These are phyloP conservation scores for Cirrhinus mrigala DNA, from an alignment of 2,797 vertebrate genomes.

Conservation along the genomic window DNA sequence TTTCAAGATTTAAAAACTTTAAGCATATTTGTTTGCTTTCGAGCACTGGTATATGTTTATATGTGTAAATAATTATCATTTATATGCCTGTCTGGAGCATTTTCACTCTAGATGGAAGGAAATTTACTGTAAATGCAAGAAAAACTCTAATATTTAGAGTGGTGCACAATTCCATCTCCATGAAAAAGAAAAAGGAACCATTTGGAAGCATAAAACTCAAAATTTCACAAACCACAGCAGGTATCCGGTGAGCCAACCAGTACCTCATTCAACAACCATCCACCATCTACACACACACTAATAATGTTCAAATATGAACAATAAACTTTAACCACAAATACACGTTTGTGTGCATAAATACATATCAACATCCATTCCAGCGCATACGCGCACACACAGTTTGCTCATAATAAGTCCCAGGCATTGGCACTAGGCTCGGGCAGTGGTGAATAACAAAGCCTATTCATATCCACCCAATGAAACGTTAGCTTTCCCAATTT, in stretches of 20 bases:
- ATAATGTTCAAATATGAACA: constrained; percentile 43
- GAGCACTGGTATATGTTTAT: not conserved
- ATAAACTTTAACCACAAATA: constrained; percentile 54
- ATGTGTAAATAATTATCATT: not conserved
- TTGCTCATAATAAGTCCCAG: constrained; percentile 86
- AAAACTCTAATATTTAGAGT: not conserved
- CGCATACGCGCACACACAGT: constrained; percentile 76
- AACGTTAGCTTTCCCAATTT: constrained; percentile 67
- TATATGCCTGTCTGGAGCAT: not conserved
- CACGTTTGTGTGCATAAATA: constrained; percentile 55
- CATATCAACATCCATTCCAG: constrained; percentile 65
- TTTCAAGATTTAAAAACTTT: not conserved
- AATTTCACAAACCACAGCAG: constrained; percentile 46
- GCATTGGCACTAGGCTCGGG: constrained; percentile 82
- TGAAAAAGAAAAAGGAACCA: constrained; percentile 40
- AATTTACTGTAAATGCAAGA: not conserved
- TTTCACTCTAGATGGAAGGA: not conserved
- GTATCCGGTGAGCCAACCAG: constrained; percentile 54
- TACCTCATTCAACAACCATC: constrained; percentile 55
- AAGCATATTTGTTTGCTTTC: not conserved
- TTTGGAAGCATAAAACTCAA: constrained; percentile 67
- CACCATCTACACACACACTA: constrained; percentile 57
- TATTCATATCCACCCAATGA: constrained; percentile 85
- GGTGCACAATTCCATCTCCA: constrained; percentile 14
- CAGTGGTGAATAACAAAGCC: constrained; percentile 85